Conservation (phyloP, 2,797 vertebrate genomes). For the Trichosurus vulpecula region DNA sequence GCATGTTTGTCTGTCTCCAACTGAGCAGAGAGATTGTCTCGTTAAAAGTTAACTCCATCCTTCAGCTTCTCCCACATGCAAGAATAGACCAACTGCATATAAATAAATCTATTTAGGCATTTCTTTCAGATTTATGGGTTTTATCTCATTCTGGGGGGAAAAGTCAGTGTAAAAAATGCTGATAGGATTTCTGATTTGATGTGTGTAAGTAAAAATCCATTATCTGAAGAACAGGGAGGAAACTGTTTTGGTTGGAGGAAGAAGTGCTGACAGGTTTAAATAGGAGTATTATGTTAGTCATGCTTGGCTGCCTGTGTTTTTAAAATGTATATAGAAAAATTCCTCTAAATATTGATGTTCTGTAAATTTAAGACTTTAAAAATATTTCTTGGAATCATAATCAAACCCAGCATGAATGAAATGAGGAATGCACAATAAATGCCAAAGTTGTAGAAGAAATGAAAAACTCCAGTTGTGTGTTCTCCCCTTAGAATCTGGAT, state of each 20-base stretch:
- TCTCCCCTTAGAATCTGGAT: conserved; percentile 1
- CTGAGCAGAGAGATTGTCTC: conserved; percentile 6
- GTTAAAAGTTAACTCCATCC: conserved; percentile 66
- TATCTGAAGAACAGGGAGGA: conserved; percentile 69
- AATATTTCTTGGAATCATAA: conserved; percentile 55
- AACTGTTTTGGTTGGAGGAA: conserved; percentile 63
- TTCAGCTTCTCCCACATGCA: conserved; percentile 61
- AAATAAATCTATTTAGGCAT: conserved; percentile 70
- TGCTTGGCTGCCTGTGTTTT: conserved; percentile 57
- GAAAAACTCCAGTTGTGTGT: background rate
- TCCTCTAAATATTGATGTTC: conserved; percentile 65
- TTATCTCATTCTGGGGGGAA: conserved; percentile 50
- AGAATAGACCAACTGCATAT: conserved; percentile 63
- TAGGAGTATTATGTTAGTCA: conserved; percentile 58
- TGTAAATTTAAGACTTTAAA: conserved; percentile 44
- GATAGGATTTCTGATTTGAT: conserved; percentile 57
- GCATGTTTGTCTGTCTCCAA: conserved; percentile 62
- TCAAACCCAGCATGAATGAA: conserved; percentile 23
- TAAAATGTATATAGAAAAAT: conserved; percentile 17
- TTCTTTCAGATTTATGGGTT: conserved; percentile 47
- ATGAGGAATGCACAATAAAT: background rate
- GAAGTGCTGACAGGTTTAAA: conserved; percentile 71
- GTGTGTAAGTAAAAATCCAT: conserved; percentile 73
- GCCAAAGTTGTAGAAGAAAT: background rate
- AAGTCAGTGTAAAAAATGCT: conserved; percentile 53